Percentiles rank a stretch among this genome's conserved stretches.
phyloP scores from a whole-genome alignment of 1,140 invertebrate genomes.

The Aphaenogaster floridana region DNA sequence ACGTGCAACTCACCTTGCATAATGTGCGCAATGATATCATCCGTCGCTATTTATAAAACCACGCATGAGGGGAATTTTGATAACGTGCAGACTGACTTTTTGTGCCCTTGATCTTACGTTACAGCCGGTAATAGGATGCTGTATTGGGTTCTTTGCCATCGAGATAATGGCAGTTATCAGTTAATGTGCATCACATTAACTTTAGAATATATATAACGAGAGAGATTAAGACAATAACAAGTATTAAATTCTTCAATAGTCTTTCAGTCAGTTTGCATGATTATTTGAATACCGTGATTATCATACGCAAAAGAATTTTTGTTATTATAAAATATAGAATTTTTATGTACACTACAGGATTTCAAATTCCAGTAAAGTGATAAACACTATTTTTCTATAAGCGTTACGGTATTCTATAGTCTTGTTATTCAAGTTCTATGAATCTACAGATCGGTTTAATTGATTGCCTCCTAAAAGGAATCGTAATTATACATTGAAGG shows the following conservation, averaged over 20 bases:
- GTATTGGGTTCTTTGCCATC: background rate
- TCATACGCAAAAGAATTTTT: background rate
- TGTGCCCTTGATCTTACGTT: conserved; percentile 55
- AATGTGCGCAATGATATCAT: conserved; percentile 45
- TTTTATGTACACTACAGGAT: background rate
- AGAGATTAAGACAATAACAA: background rate
- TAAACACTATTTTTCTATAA: background rate
- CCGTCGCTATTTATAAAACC: conserved; percentile 41
- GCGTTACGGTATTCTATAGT: background rate
- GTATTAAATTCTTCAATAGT: conserved; percentile 10
- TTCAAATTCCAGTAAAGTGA: background rate
- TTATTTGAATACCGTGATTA: background rate
- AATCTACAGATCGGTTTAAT: conserved; percentile 11
- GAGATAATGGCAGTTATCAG: background rate
- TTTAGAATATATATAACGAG: background rate
- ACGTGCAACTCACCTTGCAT: conserved; percentile 48
- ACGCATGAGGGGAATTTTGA: conserved; percentile 23
- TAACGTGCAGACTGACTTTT: conserved; percentile 17
- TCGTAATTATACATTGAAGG: conserved; percentile 18
- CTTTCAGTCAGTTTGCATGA: background rate
- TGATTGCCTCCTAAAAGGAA: background rate
- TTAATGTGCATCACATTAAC: background rate
- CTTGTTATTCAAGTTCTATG: background rate
- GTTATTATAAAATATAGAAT: background rate
- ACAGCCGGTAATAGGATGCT: conserved; percentile 27